Evolutionary conservation across 1,140 invertebrate genomes (phyloP).

Genomic region (Alviniconcha marisindica): DNA sequence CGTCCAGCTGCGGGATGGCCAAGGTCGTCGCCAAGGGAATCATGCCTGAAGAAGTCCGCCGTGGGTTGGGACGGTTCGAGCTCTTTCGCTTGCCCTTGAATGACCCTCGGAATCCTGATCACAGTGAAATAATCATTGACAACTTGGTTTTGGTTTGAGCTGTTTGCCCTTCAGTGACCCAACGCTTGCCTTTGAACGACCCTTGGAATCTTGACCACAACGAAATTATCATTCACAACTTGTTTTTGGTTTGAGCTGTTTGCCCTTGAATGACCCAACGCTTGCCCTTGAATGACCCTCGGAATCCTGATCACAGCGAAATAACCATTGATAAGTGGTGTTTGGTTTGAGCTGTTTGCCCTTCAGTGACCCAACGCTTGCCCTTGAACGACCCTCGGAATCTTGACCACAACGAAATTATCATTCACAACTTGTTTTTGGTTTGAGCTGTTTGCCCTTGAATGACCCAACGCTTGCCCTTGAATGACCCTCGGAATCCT

Average conservation of each 20-base stretch:
- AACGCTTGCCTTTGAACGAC: constrained; percentile 42
- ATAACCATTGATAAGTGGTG: too few species aligned
- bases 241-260: constrained; percentile 48
- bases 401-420: too few species aligned
- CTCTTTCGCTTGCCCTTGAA: constrained; percentile 51
- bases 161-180: too few species aligned
- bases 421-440: too few species aligned
- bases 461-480: constrained; percentile 49
- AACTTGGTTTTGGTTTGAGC: too few species aligned
- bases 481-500: constrained; percentile 38
- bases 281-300: constrained; percentile 41
- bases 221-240: too few species aligned
- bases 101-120: constrained; percentile 27
- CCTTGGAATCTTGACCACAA: constrained; percentile 31
- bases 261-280: too few species aligned
- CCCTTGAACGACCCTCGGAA: constrained; percentile 40
- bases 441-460: constrained; percentile 49
- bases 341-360: too few species aligned
- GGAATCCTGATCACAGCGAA: constrained; percentile 23
- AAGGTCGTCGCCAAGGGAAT: constrained; percentile 71
- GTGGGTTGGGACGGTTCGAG: constrained; percentile 42
- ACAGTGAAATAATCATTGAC: too few species aligned
- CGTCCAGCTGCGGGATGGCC: constrained; percentile 74
- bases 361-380: too few species aligned
- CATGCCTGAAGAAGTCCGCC: constrained; percentile 61